These are phyloP conservation scores for Maniola jurtina DNA, from an alignment of 1,140 invertebrate genomes.

Conservation along the genomic window DNA sequence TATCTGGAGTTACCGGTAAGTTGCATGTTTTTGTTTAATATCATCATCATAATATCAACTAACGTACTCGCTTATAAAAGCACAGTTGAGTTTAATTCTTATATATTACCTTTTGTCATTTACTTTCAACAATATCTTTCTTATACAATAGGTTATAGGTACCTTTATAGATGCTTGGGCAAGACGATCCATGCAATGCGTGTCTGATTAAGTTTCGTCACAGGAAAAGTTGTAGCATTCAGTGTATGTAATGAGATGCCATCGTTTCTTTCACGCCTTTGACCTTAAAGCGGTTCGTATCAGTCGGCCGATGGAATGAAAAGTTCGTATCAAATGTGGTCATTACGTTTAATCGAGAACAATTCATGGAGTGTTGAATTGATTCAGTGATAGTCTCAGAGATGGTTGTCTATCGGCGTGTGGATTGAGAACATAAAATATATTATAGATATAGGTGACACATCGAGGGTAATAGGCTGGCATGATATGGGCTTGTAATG, in stretches of 20 bases:
- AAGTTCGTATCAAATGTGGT: constrained; percentile 51
- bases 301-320: constrained; percentile 31
- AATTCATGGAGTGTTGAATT: constrained; percentile 52
- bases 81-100: not conserved
- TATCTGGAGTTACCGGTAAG: constrained; percentile 77
- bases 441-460: too few relatives aligned
- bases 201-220: constrained; percentile 34
- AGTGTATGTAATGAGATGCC: constrained; percentile 32
- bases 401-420: not conserved
- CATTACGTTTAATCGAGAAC: constrained; percentile 64
- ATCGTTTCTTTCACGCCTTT: constrained; percentile 35
- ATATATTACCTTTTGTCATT: not conserved
- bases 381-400: constrained; percentile 47
- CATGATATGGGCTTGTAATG: too few relatives aligned
- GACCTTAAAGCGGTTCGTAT: constrained; percentile 27
- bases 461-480: too few relatives aligned
- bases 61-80: not conserved
- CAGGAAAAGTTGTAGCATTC: constrained; percentile 32
- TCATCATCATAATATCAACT: not conserved
- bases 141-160: constrained; percentile 8
- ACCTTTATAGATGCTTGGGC: constrained; percentile 2
- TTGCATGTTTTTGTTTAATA: not conserved
- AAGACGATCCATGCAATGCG: constrained; percentile 17
- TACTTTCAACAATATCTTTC: not conserved
- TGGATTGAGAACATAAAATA: too few relatives aligned